These are phyloP conservation scores for Pluvialis apricaria DNA, from an alignment of 2,113 vertebrate species.

Conservation along the genomic window DNA sequence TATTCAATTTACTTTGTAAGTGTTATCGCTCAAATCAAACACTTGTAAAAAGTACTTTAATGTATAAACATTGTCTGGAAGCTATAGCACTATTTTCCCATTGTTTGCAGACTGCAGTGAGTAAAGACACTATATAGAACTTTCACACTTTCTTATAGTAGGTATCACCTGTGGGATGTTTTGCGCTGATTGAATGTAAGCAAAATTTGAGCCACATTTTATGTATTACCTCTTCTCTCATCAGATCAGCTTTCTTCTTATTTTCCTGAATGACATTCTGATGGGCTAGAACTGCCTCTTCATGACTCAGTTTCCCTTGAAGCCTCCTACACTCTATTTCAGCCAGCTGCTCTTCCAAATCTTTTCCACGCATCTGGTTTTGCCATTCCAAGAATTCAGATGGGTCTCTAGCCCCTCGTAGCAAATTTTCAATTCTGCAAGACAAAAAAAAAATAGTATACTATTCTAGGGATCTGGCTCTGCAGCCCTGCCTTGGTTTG, in stretches of 20 bases:
- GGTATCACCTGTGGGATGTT: neutral
- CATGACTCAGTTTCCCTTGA: slow-evolving; percentile 79
- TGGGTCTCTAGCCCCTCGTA: slow-evolving; percentile 77
- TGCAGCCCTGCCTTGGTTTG: neutral
- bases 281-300: slow-evolving; percentile 80
- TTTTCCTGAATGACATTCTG: slow-evolving; percentile 77
- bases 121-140: neutral
- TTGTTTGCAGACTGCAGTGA: neutral
- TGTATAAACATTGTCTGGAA: neutral
- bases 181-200: neutral
- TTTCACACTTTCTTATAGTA: neutral
- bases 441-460: neutral
- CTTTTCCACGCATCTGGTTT: slow-evolving; percentile 79
- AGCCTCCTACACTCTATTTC: slow-evolving; percentile 72
- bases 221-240: slow-evolving; percentile 84
- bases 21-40: neutral
- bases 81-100: neutral
- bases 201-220: neutral
- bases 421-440: slow-evolving; percentile 71
- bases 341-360: slow-evolving; percentile 76
- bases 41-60: neutral
- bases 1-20: neutral
- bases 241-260: slow-evolving; percentile 73
- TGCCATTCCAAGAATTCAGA: slow-evolving; percentile 87
- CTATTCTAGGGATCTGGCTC: neutral